Evolutionary conservation across 2,888 invertebrate genomes (phyloP).

Genomic region (Brassicogethes aeneus): DNA sequence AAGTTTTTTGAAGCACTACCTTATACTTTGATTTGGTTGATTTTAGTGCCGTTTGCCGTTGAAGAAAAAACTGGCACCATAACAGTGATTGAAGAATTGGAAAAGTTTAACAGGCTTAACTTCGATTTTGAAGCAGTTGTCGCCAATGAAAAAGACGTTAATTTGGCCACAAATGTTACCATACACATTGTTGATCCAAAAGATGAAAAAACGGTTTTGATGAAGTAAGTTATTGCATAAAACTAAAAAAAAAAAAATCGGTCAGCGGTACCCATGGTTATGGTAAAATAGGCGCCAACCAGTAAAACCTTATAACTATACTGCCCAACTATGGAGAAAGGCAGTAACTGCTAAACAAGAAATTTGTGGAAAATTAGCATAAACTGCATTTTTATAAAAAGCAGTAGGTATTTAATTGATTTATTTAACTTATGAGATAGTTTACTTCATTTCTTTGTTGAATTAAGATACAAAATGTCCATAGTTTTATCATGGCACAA

Average conservation of each 20-base stretch:
- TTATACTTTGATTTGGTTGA: slow-evolving; percentile 1
- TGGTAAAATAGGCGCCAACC: too few species aligned
- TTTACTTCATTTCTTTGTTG: too few species aligned
- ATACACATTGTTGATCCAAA: slow-evolving; percentile 74
- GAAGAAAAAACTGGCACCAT: slow-evolving; percentile 83
- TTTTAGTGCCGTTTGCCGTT: slow-evolving; percentile 81
- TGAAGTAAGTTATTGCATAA: slow-evolving; percentile 49
- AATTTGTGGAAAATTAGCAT: too few species aligned
- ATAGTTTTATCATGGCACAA: too few species aligned
- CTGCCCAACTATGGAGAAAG: too few species aligned
- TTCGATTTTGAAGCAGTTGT: slow-evolving; percentile 82
- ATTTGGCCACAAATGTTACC: slow-evolving; percentile 73
- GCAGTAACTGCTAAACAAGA: too few species aligned
- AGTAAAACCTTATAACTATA: too few species aligned
- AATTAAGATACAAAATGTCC: too few species aligned
- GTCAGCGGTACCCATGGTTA: too few species aligned
- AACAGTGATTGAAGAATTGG: slow-evolving; percentile 68
- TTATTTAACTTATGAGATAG: too few species aligned
- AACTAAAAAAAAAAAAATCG: not conserved
- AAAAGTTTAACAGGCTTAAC: slow-evolving; percentile 55
- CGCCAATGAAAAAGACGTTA: slow-evolving; percentile 52
- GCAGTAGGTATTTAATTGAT: too few species aligned
- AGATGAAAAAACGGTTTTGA: slow-evolving; percentile 57
- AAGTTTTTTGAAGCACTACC: slow-evolving; percentile 10
- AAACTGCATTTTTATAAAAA: too few species aligned